phyloP scores from a whole-genome alignment of 2,888 invertebrate genomes.

The Bimastos eiseni region DNA sequence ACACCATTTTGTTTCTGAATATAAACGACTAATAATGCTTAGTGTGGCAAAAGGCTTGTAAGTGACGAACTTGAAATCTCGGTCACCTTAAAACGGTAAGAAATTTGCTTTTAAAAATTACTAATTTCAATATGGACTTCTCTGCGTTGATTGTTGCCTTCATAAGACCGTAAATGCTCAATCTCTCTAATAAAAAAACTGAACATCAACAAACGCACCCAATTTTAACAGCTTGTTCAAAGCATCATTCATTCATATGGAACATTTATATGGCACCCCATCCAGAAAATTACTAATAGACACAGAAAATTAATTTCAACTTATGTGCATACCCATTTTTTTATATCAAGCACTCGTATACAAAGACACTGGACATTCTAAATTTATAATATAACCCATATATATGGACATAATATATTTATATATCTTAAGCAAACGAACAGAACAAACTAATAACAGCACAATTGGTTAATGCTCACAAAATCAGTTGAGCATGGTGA shows the following conservation, averaged over 20 bases:
- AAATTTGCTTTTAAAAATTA: neutral
- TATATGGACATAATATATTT: neutral
- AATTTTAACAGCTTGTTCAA: neutral
- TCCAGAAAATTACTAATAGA: no score
- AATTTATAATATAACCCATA: neutral
- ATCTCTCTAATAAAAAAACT: neutral
- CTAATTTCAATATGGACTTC: neutral
- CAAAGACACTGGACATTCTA: neutral
- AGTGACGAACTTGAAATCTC: neutral
- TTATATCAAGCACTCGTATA: neutral
- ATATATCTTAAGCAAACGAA: neutral
- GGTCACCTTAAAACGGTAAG: neutral
- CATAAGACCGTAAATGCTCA: neutral
- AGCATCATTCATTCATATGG: no score
- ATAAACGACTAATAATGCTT: neutral
- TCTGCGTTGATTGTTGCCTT: neutral
- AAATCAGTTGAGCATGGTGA: neutral
- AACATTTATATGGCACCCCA: no score
- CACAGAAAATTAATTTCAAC: neutral
- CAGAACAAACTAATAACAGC: neutral
- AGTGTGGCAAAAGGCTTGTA: neutral
- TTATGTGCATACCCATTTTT: neutral
- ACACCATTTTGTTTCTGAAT: neutral
- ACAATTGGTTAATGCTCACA: neutral
- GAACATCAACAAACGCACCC: neutral